phyloP scores from a whole-genome alignment of 1,140 invertebrate genomes.

The Argopecten irradians region DNA sequence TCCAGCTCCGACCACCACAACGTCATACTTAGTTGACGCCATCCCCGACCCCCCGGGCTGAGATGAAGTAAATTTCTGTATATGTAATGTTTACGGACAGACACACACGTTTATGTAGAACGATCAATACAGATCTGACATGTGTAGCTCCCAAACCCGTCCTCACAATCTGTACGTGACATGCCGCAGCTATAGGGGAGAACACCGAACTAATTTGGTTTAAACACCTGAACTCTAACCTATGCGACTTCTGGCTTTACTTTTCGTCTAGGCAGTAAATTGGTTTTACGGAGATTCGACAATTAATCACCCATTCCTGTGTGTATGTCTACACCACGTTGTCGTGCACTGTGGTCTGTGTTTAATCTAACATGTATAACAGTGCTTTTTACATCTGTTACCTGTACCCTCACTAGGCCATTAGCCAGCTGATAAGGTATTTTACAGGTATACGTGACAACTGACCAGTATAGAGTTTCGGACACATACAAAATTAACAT shows the following conservation, averaged over 20 bases:
- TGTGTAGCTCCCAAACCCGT: neutral
- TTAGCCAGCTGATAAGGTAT: too few species aligned
- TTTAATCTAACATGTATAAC: too few species aligned
- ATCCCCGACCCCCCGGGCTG: constrained; percentile 35
- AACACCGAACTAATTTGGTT: neutral
- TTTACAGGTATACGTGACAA: too few species aligned
- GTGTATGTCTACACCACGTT: too few species aligned
- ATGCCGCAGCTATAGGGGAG: neutral
- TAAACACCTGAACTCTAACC: neutral
- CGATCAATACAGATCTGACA: neutral
- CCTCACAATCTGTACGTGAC: constrained; percentile 14
- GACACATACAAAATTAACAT: too few species aligned
- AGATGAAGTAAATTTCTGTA: neutral
- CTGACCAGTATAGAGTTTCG: too few species aligned
- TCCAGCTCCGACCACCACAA: constrained; percentile 73
- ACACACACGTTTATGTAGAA: neutral
- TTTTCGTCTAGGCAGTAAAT: too few species aligned
- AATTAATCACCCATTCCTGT: too few species aligned
- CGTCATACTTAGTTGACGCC: constrained; percentile 63
- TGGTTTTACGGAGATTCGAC: too few species aligned
- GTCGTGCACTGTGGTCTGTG: too few species aligned
- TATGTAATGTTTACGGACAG: neutral
- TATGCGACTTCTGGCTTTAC: neutral
- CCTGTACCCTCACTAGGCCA: too few species aligned
- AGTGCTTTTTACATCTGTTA: too few species aligned